Percentiles rank a stretch among this genome's conserved stretches.
phyloP scores from a whole-genome alignment of 1,140 invertebrate species.

The Atta texana region DNA sequence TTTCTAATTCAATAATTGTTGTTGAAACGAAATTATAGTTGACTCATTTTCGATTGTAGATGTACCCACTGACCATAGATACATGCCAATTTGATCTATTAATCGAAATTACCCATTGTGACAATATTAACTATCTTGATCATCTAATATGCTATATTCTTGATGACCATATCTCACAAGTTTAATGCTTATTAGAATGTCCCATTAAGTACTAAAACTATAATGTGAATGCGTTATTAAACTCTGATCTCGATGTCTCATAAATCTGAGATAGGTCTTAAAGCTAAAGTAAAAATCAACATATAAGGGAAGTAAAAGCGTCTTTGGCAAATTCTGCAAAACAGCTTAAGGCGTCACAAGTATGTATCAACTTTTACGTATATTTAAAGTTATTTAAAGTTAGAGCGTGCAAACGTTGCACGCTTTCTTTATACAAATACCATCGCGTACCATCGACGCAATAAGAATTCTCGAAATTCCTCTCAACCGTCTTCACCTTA shows the following conservation, averaged over 20 bases:
- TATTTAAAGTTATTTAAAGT: constrained; percentile 12
- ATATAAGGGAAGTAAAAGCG: neutral
- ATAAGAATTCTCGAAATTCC: constrained; percentile 50
- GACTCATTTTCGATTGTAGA: neutral
- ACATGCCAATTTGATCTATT: constrained; percentile 7
- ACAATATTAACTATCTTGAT: constrained; percentile 23
- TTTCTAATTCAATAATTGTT: neutral
- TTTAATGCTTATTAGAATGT: neutral
- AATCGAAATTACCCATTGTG: constrained; percentile 36
- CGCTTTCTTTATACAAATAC: constrained; percentile 40
- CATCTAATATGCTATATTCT: neutral
- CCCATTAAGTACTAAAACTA: neutral
- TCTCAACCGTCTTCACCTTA: neutral
- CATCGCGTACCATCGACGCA: neutral
- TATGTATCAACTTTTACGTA: constrained; percentile 11
- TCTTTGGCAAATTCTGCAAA: neutral
- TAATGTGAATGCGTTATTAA: neutral
- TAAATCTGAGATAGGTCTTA: neutral
- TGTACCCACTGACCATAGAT: neutral
- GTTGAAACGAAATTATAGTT: neutral
- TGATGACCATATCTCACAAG: neutral
- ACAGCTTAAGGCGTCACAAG: neutral
- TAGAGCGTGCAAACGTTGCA: neutral
- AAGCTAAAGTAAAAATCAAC: neutral
- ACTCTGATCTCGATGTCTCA: neutral